Percentiles rank a stretch among this genome's conserved stretches.
Evolutionary conservation across 2,888 invertebrate species (phyloP).

Genomic region (Abrostola tripartita): DNA sequence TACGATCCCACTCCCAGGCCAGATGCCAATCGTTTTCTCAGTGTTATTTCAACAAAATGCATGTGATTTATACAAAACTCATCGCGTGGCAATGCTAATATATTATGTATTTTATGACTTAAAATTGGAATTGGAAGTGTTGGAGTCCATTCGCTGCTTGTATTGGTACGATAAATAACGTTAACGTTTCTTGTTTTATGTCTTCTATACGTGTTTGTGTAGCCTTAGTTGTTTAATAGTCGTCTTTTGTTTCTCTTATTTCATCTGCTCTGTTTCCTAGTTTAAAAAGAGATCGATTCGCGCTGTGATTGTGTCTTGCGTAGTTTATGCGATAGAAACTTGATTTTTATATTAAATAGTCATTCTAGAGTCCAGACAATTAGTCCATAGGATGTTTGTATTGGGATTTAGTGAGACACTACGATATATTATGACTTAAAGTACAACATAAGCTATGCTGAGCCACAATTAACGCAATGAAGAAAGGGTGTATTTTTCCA

Average conservation of each 20-base stretch:
- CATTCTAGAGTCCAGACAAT: no score
- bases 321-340: no score
- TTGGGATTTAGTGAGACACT: no score
- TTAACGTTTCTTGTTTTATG: conserved; percentile 19
- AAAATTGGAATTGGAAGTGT: conserved; percentile 50
- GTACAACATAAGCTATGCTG: no score
- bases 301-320: not conserved
- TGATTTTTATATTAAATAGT: no score
- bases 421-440: no score
- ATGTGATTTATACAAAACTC: conserved; percentile 79
- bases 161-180: conserved; percentile 28
- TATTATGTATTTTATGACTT: conserved; percentile 55
- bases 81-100: conserved; percentile 52
- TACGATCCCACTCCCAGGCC: conserved; percentile 84
- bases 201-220: conserved; percentile 9
- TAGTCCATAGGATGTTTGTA: no score
- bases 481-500: not conserved
- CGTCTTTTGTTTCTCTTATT: conserved; percentile 1
- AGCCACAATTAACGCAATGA: no score
- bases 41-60: conserved; percentile 87
- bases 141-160: conserved; percentile 33
- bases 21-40: conserved; percentile 82
- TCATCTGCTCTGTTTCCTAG: not conserved
- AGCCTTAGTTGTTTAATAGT: conserved; percentile 5
- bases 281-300: not conserved